Evolutionary conservation across 2,113 vertebrate species (phyloP), one percentile per base, ranked within the genome.

Genomic region (Haliaeetus leucogaster): DNA sequence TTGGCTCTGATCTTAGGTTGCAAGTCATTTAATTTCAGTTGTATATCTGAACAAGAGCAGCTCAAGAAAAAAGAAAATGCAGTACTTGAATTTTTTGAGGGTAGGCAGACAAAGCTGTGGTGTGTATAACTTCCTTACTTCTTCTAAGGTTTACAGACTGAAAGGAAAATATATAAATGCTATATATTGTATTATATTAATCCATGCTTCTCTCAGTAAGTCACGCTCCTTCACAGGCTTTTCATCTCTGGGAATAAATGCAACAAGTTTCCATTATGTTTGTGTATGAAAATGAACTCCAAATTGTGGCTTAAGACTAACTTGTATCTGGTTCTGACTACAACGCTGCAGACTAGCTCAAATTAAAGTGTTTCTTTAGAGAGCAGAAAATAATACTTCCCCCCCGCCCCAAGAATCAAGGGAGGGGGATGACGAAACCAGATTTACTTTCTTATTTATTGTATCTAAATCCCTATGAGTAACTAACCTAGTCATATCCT

Each of bases 401-500:
- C 40, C 30, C 6, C 7, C 30, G 3, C 11, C 17, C 32, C 17
- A 85, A 53, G 53, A 88, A 89, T 52, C 38, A 48, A 89, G 43
- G 73, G 38, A 86, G 16, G 42, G 29, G n/a, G 38, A 65, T 30
- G 43, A 87, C 1, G 25, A 89, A 90, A 84, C 13, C 52, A 77
- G 79, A 81, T 90, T 73, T 95, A 29, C 48, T 81, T 90, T 96
- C 43, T 73, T 89, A 90, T 82, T 95, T 93, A 66, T 86, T 68
- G 48, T 84, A 90, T 63, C 82, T 84, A 52, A 93, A 95, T 52
- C 58, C 68, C 61, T 52, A 34, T 95, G 96, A 97, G 87, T 94
- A 93, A 97, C 29, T 76, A 53, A 19, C 32, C 59, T 21, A 89
- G 80, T 96, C 97, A 97, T 79, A 96, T 97, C 96, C 97, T 95